Percentiles rank a stretch among this genome's conserved stretches.
phyloP scores from a whole-genome alignment of 2,888 invertebrate species.

The Philaethria dido region DNA sequence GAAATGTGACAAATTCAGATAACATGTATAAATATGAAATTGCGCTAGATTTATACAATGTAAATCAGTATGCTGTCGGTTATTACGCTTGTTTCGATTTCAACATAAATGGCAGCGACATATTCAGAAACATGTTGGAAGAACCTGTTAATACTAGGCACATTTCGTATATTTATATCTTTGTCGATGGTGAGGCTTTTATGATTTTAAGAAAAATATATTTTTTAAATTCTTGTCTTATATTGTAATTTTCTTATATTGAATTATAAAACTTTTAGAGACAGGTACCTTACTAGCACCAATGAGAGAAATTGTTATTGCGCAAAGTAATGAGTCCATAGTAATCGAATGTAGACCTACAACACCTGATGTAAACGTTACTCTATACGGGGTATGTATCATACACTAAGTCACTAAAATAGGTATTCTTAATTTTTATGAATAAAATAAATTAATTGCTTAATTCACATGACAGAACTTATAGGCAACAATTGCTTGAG shows the following conservation, averaged over 20 bases:
- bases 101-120: slow-evolving; percentile 56
- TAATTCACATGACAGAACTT: slow-evolving; percentile 25
- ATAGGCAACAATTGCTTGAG: slow-evolving; percentile 52
- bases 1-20: slow-evolving; percentile 49
- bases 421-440: slow-evolving; percentile 5
- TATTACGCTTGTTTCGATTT: slow-evolving; percentile 83
- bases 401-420: slow-evolving; percentile 16
- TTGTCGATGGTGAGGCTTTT: slow-evolving; percentile 71
- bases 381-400: slow-evolving; percentile 72
- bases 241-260: slow-evolving; percentile 23
- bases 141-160: slow-evolving; percentile 68
- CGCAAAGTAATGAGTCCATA: slow-evolving; percentile 58
- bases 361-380: slow-evolving; percentile 70
- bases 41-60: slow-evolving; percentile 71
- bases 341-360: slow-evolving; percentile 78
- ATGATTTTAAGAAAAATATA: neutral
- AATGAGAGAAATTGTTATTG: slow-evolving; percentile 65
- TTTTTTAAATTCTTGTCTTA: neutral
- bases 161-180: slow-evolving; percentile 72
- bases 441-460: slow-evolving; percentile 34
- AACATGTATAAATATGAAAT: slow-evolving; percentile 67
- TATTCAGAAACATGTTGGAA: slow-evolving; percentile 59
- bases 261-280: slow-evolving; percentile 67
- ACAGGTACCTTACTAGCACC: slow-evolving; percentile 70
- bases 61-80: slow-evolving; percentile 77